Evolutionary conservation across 2,888 invertebrate species (phyloP).

Genomic region (Lycocerus yunnanus): DNA sequence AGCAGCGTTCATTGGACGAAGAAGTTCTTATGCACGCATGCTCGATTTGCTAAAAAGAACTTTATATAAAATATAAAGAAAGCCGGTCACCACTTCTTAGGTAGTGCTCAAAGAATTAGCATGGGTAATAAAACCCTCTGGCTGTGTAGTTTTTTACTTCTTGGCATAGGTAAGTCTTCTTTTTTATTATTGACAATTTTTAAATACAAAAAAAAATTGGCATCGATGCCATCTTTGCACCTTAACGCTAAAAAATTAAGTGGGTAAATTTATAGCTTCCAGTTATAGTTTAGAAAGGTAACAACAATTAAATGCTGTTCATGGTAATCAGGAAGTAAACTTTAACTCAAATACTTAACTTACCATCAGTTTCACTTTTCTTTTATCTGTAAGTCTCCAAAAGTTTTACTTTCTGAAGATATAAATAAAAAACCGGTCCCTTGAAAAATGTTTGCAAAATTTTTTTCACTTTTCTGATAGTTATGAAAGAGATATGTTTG

Average conservation of each 20-base stretch:
- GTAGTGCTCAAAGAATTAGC: conserved; percentile 54
- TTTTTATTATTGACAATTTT: conserved; percentile 13
- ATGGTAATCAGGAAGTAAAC: neutral
- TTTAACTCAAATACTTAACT: neutral
- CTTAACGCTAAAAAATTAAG: neutral
- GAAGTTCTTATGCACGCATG: conserved; percentile 45
- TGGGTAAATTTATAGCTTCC: neutral
- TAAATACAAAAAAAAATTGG: conserved; percentile 7
- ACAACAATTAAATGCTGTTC: conserved; percentile 4
- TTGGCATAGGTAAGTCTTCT: conserved; percentile 54
- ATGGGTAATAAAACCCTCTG: conserved; percentile 55
- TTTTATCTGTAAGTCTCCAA: neutral
- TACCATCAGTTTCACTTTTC: neutral
- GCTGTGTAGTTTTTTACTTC: conserved; percentile 55
- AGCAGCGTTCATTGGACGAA: conserved; percentile 38
- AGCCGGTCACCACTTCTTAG: conserved; percentile 54
- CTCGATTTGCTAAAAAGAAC: conserved; percentile 47
- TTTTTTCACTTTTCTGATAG: conserved; percentile 1
- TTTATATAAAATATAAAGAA: conserved; percentile 57
- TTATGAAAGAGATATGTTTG: neutral
- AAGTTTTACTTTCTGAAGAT: conserved; percentile 2
- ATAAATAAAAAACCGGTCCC: conserved; percentile 6
- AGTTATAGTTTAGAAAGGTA: neutral
- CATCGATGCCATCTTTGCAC: neutral
- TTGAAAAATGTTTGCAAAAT: conserved; percentile 2